Percentiles rank a stretch among this genome's conserved stretches.
phyloP scores from a whole-genome alignment of 2,113 vertebrate genomes.

The Mellivora capensis region DNA sequence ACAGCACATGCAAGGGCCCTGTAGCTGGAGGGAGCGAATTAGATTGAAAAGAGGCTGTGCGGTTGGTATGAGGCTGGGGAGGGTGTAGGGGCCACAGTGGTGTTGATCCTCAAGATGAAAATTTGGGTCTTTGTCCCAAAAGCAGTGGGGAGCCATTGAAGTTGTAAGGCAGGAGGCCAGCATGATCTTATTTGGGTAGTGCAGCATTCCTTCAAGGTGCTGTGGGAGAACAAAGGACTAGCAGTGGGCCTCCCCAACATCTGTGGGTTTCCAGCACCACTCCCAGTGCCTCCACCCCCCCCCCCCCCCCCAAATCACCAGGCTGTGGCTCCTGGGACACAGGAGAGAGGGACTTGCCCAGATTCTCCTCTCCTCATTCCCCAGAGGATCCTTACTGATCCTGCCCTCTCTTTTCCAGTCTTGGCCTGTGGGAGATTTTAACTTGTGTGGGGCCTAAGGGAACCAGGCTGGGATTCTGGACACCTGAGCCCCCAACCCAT shows the following conservation, averaged over 20 bases:
- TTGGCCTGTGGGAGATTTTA: background rate
- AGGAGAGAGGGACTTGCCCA: background rate
- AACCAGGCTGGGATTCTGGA: background rate
- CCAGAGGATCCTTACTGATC: background rate
- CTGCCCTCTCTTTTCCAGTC: background rate
- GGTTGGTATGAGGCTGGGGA: background rate
- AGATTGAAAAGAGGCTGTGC: background rate
- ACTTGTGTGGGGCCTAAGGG: background rate
- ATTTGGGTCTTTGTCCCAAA: background rate
- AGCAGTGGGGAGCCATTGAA: background rate
- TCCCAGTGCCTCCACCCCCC: background rate
- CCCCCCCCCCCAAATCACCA: background rate
- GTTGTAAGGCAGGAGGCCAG: background rate
- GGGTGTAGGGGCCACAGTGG: background rate
- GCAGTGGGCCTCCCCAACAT: background rate
- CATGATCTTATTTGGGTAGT: background rate
- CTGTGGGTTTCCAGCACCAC: background rate
- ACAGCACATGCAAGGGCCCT: background rate
- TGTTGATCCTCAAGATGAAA: background rate
- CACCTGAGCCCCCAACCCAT: fast-evolving
- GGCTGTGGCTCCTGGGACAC: background rate
- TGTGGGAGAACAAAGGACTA: background rate
- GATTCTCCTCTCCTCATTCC: background rate
- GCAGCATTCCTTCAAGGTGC: background rate
- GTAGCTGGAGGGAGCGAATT: background rate